phyloP scores from a whole-genome alignment of 2,888 invertebrate species.

The Calliphora vomitoria region DNA sequence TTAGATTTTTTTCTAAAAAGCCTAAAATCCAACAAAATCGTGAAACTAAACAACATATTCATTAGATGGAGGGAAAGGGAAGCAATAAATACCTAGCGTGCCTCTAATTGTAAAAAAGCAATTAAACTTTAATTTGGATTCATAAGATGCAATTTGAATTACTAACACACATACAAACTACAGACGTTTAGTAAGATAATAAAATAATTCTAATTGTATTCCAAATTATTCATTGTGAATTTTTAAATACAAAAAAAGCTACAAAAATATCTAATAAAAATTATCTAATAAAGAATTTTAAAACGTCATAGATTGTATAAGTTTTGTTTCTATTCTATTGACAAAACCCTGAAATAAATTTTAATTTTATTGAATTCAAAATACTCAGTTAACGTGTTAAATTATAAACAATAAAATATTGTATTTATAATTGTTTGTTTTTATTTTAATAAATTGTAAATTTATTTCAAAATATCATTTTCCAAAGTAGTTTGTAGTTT shows the following conservation, averaged over 20 bases:
- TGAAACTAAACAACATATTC: neutral
- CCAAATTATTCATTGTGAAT: conserved; percentile 3
- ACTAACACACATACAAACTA: neutral
- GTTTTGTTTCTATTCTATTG: neutral
- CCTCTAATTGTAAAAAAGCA: neutral
- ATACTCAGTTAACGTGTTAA: neutral
- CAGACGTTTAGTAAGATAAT: neutral
- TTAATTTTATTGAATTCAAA: neutral
- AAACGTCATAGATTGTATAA: conserved; percentile 28
- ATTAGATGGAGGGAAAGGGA: neutral
- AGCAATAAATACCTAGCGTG: neutral
- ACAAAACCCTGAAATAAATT: conserved; percentile 14
- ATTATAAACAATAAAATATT: neutral
- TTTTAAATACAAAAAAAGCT: neutral
- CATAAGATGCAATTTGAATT: neutral
- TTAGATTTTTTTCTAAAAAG: neutral
- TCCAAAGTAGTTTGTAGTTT: neutral
- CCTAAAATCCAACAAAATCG: neutral
- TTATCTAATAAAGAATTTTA: neutral
- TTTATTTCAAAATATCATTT: neutral
- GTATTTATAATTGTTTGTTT: no score
- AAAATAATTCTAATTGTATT: conserved; percentile 2
- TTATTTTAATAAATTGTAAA: no score
- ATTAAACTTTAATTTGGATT: neutral
- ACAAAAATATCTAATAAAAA: neutral